Conservation (phyloP, 2,113 vertebrate genomes). For the Callipepla californica region DNA sequence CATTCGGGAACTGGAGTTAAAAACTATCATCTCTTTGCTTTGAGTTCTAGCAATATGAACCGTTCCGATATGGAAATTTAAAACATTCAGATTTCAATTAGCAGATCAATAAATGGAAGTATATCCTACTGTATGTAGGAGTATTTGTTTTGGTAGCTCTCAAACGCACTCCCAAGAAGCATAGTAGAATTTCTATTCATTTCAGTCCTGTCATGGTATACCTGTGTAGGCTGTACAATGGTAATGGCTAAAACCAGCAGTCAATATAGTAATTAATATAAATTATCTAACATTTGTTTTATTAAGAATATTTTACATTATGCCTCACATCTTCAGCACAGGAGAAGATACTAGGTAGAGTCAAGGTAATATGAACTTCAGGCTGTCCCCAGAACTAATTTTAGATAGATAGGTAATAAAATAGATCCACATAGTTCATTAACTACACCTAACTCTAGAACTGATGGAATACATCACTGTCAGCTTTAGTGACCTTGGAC, state of each 20-base stretch:
- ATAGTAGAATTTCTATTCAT: background rate
- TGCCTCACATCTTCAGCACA: background rate
- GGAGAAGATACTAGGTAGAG: background rate
- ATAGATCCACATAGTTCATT: constrained; percentile 30
- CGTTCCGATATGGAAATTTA: background rate
- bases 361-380: background rate
- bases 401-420: constrained; percentile 43
- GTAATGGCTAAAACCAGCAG: background rate
- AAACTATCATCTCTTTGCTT: background rate
- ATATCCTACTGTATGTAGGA: background rate
- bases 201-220: background rate
- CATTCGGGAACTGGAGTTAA: background rate
- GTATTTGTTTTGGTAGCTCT: background rate
- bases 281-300: background rate
- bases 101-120: background rate
- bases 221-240: background rate
- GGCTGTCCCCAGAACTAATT: background rate
- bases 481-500: constrained; percentile 19
- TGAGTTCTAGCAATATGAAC: background rate
- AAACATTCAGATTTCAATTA: background rate
- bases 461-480: constrained; percentile 43
- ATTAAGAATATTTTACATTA: background rate
- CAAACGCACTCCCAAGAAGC: background rate
- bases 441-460: background rate
- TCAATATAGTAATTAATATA: background rate